These are phyloP conservation scores for Andrena trimmerana DNA, from an alignment of 2,888 invertebrate genomes.

Conservation along the genomic window DNA sequence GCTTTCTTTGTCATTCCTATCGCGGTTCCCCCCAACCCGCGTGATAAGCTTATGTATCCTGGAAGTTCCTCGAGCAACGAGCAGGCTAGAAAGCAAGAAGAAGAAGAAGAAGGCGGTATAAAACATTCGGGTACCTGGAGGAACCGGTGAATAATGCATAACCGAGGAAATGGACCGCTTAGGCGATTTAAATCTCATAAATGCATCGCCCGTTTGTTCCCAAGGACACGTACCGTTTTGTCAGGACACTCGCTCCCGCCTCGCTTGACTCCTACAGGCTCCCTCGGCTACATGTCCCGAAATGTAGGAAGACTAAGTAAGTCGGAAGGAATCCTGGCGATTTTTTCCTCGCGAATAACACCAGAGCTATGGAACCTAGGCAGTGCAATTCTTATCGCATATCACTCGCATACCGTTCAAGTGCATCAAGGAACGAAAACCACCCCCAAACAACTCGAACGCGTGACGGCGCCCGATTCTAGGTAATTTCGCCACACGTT, in stretches of 20 bases:
- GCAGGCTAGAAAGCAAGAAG: conserved; percentile 12
- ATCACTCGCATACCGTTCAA: no score
- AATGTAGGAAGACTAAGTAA: conserved; percentile 25
- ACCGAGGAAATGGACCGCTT: conserved; percentile 83
- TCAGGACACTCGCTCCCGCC: conserved; percentile 67
- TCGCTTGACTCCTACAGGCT: conserved; percentile 48
- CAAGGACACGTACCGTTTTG: conserved; percentile 75
- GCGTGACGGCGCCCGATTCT: not conserved
- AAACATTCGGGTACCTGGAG: conserved; percentile 80
- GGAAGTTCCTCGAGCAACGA: conserved; percentile 35
- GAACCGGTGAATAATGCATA: conserved; percentile 83
- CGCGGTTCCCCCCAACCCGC: conserved; percentile 26
- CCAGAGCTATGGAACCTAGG: not conserved
- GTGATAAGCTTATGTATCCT: conserved; percentile 59
- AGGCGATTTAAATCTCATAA: conserved; percentile 84
- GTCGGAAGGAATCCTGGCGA: conserved; percentile 28
- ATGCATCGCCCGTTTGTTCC: conserved; percentile 79
- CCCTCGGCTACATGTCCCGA: conserved; percentile 30
- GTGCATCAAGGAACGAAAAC: not conserved
- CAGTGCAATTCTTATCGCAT: no score
- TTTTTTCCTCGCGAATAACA: not conserved
- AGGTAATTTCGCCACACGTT: not conserved
- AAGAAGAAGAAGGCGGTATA: conserved; percentile 68
- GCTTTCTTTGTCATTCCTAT: conserved; percentile 48
- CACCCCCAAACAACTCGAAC: not conserved